Percentiles rank a stretch among this genome's conserved stretches.
phyloP scores from a whole-genome alignment of 2,113 vertebrate genomes.

The Neodontobutis hainanensis region DNA sequence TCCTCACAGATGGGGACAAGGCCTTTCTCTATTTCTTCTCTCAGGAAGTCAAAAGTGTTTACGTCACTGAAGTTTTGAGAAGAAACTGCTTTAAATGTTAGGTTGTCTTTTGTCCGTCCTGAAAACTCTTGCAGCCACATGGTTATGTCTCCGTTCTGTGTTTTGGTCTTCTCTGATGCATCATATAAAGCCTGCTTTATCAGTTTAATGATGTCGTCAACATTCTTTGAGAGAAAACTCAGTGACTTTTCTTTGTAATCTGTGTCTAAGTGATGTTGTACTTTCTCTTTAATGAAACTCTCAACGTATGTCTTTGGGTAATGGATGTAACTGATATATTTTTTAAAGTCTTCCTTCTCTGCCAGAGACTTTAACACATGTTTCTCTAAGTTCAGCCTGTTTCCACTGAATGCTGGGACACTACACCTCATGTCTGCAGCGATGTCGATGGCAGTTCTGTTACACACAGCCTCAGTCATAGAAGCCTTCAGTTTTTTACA shows the following conservation, averaged over 20 bases:
- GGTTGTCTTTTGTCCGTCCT: too few relatives aligned
- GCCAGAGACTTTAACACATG: too few relatives aligned
- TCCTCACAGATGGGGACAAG: rapidly evolving
- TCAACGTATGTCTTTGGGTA: too few relatives aligned
- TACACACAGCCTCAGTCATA: conserved; percentile 7
- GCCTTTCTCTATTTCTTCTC: too few relatives aligned
- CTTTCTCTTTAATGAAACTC: not conserved
- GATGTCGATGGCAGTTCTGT: conserved; percentile 58
- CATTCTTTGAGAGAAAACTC: conserved; percentile 2
- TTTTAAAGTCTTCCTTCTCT: conserved; percentile 31
- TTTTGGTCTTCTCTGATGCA: too few relatives aligned
- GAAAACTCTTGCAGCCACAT: too few relatives aligned
- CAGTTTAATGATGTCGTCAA: not conserved
- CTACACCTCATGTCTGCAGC: conserved; percentile 60
- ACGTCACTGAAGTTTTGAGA: too few relatives aligned
- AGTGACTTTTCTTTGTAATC: not conserved
- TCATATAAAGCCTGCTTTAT: not conserved
- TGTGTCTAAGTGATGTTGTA: conserved; percentile 45
- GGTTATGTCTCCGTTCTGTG: too few relatives aligned
- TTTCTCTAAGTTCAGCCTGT: too few relatives aligned
- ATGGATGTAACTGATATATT: too few relatives aligned
- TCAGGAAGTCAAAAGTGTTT: too few relatives aligned
- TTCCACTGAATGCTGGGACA: conserved; percentile 61
- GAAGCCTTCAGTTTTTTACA: conserved; percentile 63
- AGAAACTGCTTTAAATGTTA: too few relatives aligned